Conservation (phyloP, 2,888 invertebrate genomes). For the Strigamia crassipes region DNA sequence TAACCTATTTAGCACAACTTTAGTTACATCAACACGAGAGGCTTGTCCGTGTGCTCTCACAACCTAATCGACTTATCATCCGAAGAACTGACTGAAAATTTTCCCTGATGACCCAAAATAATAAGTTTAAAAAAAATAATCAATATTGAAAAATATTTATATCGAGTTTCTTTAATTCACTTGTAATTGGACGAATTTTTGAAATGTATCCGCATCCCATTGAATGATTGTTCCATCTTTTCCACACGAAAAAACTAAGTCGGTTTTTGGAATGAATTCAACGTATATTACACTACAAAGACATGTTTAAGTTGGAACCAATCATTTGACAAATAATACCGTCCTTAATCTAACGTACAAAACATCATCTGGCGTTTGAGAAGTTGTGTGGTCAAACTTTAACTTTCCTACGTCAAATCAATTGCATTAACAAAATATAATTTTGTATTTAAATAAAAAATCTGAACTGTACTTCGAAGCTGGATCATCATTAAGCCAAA, state of each 20-base stretch:
- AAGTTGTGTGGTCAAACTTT: constrained; percentile 71
- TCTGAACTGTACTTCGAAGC: not conserved
- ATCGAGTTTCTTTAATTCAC: constrained; percentile 63
- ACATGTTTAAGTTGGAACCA: not conserved
- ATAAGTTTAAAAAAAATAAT: not conserved
- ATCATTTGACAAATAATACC: not conserved
- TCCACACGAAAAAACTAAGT: constrained; percentile 89
- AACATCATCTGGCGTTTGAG: constrained; percentile 86
- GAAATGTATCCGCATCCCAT: constrained; percentile 94
- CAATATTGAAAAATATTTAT: too few species aligned
- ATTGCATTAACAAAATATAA: not conserved
- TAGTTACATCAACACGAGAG: constrained; percentile 72
- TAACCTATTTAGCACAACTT: constrained; percentile 52
- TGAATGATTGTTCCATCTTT: constrained; percentile 94
- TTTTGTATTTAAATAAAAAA: not conserved
- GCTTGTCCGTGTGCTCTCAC: constrained; percentile 83
- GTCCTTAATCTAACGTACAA: constrained; percentile 71
- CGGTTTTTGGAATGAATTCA: constrained; percentile 86
- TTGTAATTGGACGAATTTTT: constrained; percentile 84
- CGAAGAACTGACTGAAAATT: constrained; percentile 77
- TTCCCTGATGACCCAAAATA: constrained; percentile 74
- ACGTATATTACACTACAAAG: constrained; percentile 72
- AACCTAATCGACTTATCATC: constrained; percentile 85
- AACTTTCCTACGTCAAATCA: constrained; percentile 56
- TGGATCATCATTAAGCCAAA: constrained; percentile 72